Base-by-base conservation (phyloP, 2,888 invertebrate genomes). In the Eucera pruinosa region DNA sequence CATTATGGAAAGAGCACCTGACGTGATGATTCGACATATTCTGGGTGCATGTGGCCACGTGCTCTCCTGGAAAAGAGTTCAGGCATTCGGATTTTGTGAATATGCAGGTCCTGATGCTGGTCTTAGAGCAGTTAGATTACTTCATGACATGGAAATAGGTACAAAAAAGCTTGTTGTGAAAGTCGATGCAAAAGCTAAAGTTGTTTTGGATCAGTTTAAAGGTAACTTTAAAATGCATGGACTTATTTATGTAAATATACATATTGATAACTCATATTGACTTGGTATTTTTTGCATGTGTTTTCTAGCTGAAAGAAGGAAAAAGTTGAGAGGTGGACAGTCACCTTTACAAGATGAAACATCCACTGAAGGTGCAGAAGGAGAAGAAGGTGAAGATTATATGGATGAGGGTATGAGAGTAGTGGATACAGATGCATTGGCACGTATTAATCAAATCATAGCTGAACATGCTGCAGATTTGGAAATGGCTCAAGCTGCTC, bases 41-140 rank as follows among this genome's bases (percentile, higher is more conserved):
- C 94, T 99, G 64, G 95, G 96, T 90, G 96, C 98, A 66, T 99
- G 99, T 93, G 99, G 99, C 3, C 96, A 96, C 78, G 98, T 99
- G 60, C 94, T 97, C 15, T 97, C 96, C 87, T 99, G 99, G 99
- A 99, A 99, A 93, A 95, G 99, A 75, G 98, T 99, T 20, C 97
- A 98, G 91, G 98, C 97, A 1, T 99, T 99, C 93, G 99, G 99
- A 11, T 99, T 99, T 93, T 98, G 99, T 93, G 99, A 99, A 93
- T 98, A 97, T 93, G 97, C 97, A 83, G 96, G 97, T 72, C 98
- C 99, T 20, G 98, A 98, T 93, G 97, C 98, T 23, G 99, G 99
- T 47, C 94, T 99, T 85, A 94, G 99, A 82, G 98, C 99, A 83
- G 98, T 99, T 81, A 94, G 98, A 52, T 93, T 99, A 82, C 94